A percentile compares a stretch with the other conserved stretches of the same genome.
Evolutionary conservation across 1,140 invertebrate genomes (phyloP).

Genomic region (Hylaeus anthracinus): DNA sequence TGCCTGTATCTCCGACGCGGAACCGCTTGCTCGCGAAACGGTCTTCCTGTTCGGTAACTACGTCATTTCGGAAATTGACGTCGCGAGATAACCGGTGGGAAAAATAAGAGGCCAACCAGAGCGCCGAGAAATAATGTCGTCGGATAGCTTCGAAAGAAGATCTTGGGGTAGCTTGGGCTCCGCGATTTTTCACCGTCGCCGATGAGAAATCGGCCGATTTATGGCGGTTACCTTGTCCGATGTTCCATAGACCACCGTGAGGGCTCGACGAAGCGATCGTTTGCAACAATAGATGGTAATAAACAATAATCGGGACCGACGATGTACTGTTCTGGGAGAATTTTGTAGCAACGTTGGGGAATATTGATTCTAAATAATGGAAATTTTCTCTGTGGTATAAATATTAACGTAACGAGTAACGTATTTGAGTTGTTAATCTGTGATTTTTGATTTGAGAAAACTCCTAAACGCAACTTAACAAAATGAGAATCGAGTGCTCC

Average conservation of each 20-base stretch:
- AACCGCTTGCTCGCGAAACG: background rate
- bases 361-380: too few species aligned
- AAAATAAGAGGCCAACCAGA: background rate
- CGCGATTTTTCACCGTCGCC: constrained; percentile 9
- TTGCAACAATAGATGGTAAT: background rate
- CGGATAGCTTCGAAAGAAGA: background rate
- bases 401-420: too few species aligned
- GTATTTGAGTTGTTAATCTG: too few species aligned
- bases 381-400: too few species aligned
- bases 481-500: too few species aligned
- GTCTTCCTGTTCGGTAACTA: constrained; percentile 34
- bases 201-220: constrained; percentile 28
- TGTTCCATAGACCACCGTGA: background rate
- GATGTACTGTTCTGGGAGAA: too few species aligned
- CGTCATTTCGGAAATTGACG: constrained; percentile 42
- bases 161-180: background rate
- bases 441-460: too few species aligned
- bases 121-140: constrained; percentile 8
- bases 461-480: too few species aligned
- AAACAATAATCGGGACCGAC: too few species aligned
- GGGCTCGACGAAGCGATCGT: background rate
- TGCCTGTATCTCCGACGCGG: background rate
- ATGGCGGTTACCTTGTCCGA: background rate
- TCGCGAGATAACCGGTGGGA: constrained; percentile 14
- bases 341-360: too few species aligned